These are phyloP conservation scores for Rostratula benghalensis DNA, from an alignment of 2,113 vertebrate species.

Conservation along the genomic window DNA sequence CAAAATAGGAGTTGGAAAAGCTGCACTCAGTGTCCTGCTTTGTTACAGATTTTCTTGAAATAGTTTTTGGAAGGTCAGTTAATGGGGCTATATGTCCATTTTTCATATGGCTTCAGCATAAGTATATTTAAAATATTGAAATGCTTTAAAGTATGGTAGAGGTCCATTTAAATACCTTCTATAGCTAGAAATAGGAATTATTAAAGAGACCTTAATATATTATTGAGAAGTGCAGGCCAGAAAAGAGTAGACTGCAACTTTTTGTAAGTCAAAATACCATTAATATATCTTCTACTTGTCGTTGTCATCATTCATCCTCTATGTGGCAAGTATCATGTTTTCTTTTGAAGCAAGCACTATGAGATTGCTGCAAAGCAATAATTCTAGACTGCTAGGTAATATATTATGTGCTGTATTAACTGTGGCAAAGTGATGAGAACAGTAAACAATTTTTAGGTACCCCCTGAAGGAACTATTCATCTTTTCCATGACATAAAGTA, in stretches of 20 bases:
- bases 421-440: constrained; percentile 61
- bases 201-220: background rate
- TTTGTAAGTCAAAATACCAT: background rate
- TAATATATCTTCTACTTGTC: constrained; percentile 33
- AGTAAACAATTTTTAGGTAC: constrained; percentile 64
- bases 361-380: constrained; percentile 58
- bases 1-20: background rate
- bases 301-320: constrained; percentile 26
- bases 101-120: background rate
- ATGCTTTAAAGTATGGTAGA: background rate
- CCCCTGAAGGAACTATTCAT: constrained; percentile 42
- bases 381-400: constrained; percentile 56
- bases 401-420: constrained; percentile 55
- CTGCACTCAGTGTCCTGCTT: background rate
- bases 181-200: background rate
- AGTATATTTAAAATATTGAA: background rate
- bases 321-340: constrained; percentile 43
- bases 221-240: background rate
- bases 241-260: background rate
- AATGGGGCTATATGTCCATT: background rate
- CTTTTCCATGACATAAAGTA: constrained; percentile 45
- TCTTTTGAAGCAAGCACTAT: constrained; percentile 50
- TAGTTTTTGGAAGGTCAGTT: background rate
- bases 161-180: background rate
- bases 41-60: background rate